A percentile compares a stretch with the other conserved stretches of the same genome.
These are phyloP conservation scores for Onychomys torridus DNA, from an alignment of 2,797 vertebrate genomes.

Conservation along the genomic window DNA sequence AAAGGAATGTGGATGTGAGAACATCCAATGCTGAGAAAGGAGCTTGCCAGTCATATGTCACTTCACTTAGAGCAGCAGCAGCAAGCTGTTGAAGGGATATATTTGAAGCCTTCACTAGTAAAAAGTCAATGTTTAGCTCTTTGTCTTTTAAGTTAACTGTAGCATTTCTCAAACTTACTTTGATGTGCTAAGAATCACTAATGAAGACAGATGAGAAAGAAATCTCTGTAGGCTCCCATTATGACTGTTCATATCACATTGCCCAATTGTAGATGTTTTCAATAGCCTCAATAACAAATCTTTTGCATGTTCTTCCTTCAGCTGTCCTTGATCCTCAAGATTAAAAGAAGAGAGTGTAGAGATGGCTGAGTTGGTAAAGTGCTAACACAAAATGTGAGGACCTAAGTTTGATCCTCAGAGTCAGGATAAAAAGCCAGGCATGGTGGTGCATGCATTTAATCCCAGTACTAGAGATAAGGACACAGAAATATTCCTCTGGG, in stretches of 20 bases:
- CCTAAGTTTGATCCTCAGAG: background rate
- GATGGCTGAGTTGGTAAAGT: background rate
- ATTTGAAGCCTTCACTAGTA: background rate
- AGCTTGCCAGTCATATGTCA: background rate
- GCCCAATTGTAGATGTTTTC: background rate
- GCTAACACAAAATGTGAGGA: background rate
- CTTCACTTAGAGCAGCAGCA: background rate
- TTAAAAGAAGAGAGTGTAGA: background rate
- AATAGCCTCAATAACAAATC: background rate
- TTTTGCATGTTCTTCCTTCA: background rate
- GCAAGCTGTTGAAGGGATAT: background rate
- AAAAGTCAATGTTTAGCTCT: background rate
- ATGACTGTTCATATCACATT: background rate
- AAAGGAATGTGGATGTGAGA: background rate
- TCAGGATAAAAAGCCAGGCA: background rate
- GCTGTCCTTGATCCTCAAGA: background rate
- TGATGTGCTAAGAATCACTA: conserved; percentile 48
- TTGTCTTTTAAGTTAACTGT: conserved; percentile 38
- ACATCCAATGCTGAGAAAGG: background rate
- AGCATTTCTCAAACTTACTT: conserved; percentile 44
- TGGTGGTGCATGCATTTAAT: background rate
- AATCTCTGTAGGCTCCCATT: background rate
- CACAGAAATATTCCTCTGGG: background rate
- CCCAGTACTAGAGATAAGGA: too few relatives aligned
- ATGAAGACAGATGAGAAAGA: conserved; percentile 56